Evolutionary conservation across 2,113 vertebrate species (phyloP), one percentile per base, ranked within the genome.

Genomic region (Limanda limanda): DNA sequence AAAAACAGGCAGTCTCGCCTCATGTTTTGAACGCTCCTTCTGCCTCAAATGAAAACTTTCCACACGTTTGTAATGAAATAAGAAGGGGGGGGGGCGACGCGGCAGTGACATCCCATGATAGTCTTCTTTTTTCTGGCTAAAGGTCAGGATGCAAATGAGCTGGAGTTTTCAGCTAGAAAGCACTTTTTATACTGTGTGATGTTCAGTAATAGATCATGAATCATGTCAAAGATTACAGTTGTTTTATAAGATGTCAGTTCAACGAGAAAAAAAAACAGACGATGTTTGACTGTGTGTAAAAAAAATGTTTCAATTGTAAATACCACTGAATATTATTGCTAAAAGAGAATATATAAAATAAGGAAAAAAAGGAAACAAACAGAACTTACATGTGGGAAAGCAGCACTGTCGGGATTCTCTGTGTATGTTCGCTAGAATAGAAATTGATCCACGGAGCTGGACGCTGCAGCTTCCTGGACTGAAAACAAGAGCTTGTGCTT

Each of bases 181-280:
- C 92, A 93, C 93, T 94, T 93, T 93, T 92, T 42, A 7, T 93
- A 93, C 91, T 37, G 68, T 91, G 91, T 92, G 88, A 91, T 89
- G 89, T 92, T 92, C 83, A 84, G 79, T 83, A 86, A 86, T 90
- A 90, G 84, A 88, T 84, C 35, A 90, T 59, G 45, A 90, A 86
- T 82, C 58, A 85, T 82, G 88, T 93, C 71, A 62, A 79, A 81
- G 64, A 79, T 81, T 83, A 83, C 85, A 81, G 79, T 86, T 87
- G 88, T 90, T 92, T 93, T 93, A 88, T 92, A 89, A 87, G 83
- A 90, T 92, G 89, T 88, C 85, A 76, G 73, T 71, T 73, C 68
- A 84, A 87, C 47, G 70, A 21, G n/a, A 85, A 83, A 86, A 71
- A 56, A 82, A 88, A 87, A 66, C 18, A 21, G n/a, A 54, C 51